phyloP scores from a whole-genome alignment of 1,140 invertebrate genomes.

The Pogonognathellus flavescens region DNA sequence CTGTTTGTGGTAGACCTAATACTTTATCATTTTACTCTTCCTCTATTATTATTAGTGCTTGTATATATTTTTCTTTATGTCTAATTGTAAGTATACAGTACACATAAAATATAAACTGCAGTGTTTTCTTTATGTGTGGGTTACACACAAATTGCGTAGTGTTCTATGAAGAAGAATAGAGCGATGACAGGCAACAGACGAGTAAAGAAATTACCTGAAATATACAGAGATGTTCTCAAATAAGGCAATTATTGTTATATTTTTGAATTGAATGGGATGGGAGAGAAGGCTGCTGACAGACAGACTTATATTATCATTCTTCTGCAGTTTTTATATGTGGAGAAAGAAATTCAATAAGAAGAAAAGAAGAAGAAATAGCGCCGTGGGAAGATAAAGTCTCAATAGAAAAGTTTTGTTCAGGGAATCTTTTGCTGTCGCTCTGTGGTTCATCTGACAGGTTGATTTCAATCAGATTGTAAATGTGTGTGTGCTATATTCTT shows the following conservation, averaged over 20 bases:
- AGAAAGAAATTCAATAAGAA: too few species aligned
- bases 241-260: neutral
- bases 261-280: constrained; percentile 2
- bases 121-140: neutral
- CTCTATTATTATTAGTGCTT: neutral
- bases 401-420: too few species aligned
- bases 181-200: constrained; percentile 5
- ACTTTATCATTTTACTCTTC: neutral
- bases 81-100: too few species aligned
- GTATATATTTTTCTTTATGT: too few species aligned
- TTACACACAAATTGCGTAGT: neutral
- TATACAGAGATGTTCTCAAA: neutral
- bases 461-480: too few species aligned
- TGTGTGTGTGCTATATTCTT: too few species aligned
- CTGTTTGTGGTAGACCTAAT: neutral
- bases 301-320: neutral
- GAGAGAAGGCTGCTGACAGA: neutral
- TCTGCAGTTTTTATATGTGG: too few species aligned
- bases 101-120: too few species aligned
- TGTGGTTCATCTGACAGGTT: too few species aligned
- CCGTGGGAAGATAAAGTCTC: too few species aligned
- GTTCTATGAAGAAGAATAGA: neutral
- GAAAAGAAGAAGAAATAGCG: too few species aligned
- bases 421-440: too few species aligned
- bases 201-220: constrained; percentile 15